Base-by-base conservation (phyloP, 2,113 vertebrate genomes). In the Cottus gobio region DNA sequence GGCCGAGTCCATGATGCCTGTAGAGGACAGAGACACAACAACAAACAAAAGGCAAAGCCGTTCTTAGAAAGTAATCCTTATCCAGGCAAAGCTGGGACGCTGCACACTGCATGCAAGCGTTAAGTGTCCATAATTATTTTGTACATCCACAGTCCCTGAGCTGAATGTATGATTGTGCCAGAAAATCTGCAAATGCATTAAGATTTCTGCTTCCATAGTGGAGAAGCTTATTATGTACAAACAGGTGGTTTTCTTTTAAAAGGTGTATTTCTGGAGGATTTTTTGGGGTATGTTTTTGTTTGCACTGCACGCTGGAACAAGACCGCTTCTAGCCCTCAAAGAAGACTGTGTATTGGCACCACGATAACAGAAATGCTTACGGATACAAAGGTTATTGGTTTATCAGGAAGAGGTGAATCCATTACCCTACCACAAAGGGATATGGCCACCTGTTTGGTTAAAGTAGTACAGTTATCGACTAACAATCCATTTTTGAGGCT, bases 1-100 rank as follows among this genome's bases (percentile, higher is more conserved):
- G 97, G 97, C 92, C 98, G 97, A 96, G 97, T 99, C 98, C 98
- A 99, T 87, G 98, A 99, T 93, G 97, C 97, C 98, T 99, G 97
- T 93, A 96, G 95, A 96, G 93, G 95, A 97, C 95, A 99, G 94
- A 99, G 96, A 97, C 93, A 97, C 94, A 96, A 97, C 96, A 97
- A 96, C 95, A 94, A 92, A 89, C 87, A 95, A 94, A 92, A 91
- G 79, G 84, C 91, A 94, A 84, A 95, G 89, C 85, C 85, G 79
- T 89, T 92, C 90, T 95, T 95, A 92, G 89, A 93, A 92, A 90
- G 76, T 65, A 88, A 90, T 90, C 80, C 89, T 93, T 36, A 84
- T 86, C 82, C 71, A 67, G 84, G 69, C 39, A 75, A 89, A 88
- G 70, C 66, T 80, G 50, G 84, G 76, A 83, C 52, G 70, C 68